Base-by-base conservation (phyloP, 2,888 invertebrate genomes). In the Drosophila cognata region DNA sequence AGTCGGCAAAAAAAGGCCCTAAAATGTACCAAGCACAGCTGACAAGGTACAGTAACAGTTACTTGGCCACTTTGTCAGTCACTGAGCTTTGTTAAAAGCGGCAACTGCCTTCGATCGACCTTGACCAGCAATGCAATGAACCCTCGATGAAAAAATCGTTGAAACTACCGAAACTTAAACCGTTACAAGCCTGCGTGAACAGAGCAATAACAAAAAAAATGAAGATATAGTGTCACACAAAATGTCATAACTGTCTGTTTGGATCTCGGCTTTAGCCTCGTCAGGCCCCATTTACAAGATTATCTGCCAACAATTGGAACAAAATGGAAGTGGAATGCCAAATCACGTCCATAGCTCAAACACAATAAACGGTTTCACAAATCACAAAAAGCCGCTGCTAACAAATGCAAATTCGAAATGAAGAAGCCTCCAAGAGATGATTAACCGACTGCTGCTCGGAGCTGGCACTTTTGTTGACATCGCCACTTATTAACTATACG, bases 91-190 rank as follows among this genome's bases (percentile, higher is more conserved):
- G 61, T 50, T 68, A 75, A 74, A 63, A 62, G 71, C 64, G 66
- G 74, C 60, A 68, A 64, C 51, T 50, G 28, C 38, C 8, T 41
- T 33, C 55, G 61, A 67, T 63, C 82, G 89, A 87, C 87, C 87
- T 88, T 88, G 87, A 87, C 90, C 87, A 82, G 74, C 53, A 78
- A 85, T 79, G 77, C 82, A 89, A 74, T 90, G 84, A 90, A 86
- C 90, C 75, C 89, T 74, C 74, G 35, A 38, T 29, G 58, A 52
- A 38, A 31, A 36, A 58, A 68, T 52, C 61, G 51, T 68, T 25
- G 48, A 74, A 78, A 60, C 65, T 61, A 61, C 73, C 67, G 51
- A 75, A 73, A 68, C 56, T 67, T 43, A 29, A 81, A 80, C 81
- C 78, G 82, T 81, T 79, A 82, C 71, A 43, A 38, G 50, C 50